Evolutionary conservation across 2,797 vertebrate species (phyloP).

Genomic region (Onychomys torridus): DNA sequence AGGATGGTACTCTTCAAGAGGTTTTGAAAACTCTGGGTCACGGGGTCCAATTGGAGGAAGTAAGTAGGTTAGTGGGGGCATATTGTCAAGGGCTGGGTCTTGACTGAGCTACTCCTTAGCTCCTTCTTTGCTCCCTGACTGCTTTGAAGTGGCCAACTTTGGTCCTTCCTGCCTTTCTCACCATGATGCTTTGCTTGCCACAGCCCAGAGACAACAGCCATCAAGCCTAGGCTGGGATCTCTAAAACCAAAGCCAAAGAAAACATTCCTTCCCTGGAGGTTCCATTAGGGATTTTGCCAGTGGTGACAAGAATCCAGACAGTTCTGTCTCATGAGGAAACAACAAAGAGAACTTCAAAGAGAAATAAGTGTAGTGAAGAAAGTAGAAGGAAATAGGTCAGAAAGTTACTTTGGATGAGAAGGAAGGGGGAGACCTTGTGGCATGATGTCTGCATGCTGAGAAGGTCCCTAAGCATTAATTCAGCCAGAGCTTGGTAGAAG

Average conservation of each 20-base stretch:
- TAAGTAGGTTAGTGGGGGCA: neutral
- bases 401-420: neutral
- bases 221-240: neutral
- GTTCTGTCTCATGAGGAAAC: neutral
- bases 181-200: neutral
- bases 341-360: neutral
- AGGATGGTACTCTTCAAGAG: neutral
- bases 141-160: neutral
- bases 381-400: neutral
- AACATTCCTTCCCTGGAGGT: neutral
- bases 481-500: neutral
- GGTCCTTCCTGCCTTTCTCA: too few species aligned
- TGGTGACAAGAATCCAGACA: neutral
- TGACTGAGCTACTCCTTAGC: neutral
- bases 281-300: too few species aligned
- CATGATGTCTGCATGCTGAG: neutral
- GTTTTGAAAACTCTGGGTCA: neutral
- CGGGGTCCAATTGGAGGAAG: neutral
- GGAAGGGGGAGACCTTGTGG: neutral
- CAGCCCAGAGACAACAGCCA: neutral
- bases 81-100: neutral
- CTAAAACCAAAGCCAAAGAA: neutral
- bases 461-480: neutral
- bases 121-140: neutral
- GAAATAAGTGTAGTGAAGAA: neutral